Evolutionary conservation across 1,140 invertebrate genomes (phyloP), one percentile per base, ranked within the genome.

Genomic region (Meloidogyne floridensis): DNA sequence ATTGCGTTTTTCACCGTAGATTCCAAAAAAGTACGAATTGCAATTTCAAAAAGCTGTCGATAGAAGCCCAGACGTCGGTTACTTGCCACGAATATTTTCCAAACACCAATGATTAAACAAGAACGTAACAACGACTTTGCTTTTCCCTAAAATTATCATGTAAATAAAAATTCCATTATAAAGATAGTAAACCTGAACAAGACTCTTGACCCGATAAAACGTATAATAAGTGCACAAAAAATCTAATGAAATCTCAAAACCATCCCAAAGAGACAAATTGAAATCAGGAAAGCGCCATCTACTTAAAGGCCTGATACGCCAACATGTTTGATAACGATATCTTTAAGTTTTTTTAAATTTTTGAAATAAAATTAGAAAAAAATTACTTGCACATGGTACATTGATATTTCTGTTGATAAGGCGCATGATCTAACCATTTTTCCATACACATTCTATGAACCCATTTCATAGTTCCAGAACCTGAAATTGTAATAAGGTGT

Each of bases 391-490:
- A 79, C 77, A 79, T 69, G 6, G 32, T 65, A 20, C 77, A 79
- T 53, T 72, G 77, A 79, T 20, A 15, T 11, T 18, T 18, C 9
- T 79, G 77, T n/a, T 79, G 77, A 72, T 47, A 79, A 11, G 77
- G 77, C 10, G 77, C 77, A 72, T 10, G 20, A 42, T 79, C 77
- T 20, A 79, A 65, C 77, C 77, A 79, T 51, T 47, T 53, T 18
- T 43, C 51, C 51, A 79, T 69, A 71, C 77, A 79, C 11, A 15
- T 13, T 13, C 77, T 51, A 47, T 79, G 77, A 5, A 79, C 77
- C 77, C 77, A 79, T 71, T 79, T 79, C 0, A 79, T 79, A 10
- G 77, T 79, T 15, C 77, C 77, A 79, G 77, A 79, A 10, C 77
- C 77, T 79, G 5, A 79, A 72, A 69, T 32, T 32, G 32, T 65